Conservation (phyloP, 2,888 invertebrate genomes). For the Morinoia aosen region DNA sequence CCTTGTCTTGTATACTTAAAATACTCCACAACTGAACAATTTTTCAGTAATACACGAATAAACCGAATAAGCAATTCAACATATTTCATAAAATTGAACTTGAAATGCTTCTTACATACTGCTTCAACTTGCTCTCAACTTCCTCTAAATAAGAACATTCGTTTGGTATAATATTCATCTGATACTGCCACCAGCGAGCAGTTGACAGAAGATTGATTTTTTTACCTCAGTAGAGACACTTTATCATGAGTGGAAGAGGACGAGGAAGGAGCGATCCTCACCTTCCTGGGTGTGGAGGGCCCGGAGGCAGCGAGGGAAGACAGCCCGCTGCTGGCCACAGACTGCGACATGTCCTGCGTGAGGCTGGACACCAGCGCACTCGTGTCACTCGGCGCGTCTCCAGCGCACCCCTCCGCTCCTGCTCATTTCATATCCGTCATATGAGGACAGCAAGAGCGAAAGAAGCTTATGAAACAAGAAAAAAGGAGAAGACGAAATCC, state of each 20-base stretch:
- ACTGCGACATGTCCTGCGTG: slow-evolving; percentile 77
- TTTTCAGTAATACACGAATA: too few relatives aligned
- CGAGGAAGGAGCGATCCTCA: background rate
- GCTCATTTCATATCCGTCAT: background rate
- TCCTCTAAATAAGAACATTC: too few relatives aligned
- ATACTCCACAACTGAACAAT: too few relatives aligned
- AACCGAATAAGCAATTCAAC: too few relatives aligned
- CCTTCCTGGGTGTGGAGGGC: slow-evolving; percentile 69
- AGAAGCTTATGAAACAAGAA: too few relatives aligned
- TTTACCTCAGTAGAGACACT: background rate
- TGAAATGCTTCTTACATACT: too few relatives aligned
- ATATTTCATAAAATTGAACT: too few relatives aligned
- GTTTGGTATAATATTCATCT: too few relatives aligned
- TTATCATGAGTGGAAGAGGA: background rate
- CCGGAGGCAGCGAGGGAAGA: slow-evolving; percentile 67
- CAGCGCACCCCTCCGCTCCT: background rate
- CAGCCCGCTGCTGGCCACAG: slow-evolving; percentile 72
- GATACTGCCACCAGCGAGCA: background rate
- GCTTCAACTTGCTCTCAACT: too few relatives aligned
- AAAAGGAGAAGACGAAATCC: too few relatives aligned
- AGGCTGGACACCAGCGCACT: slow-evolving; percentile 78
- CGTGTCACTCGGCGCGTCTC: slow-evolving; percentile 75
- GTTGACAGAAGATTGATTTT: background rate
- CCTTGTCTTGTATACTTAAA: too few relatives aligned
- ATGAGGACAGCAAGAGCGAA: too few relatives aligned